A percentile compares a stretch with the other conserved stretches of the same genome.
Conservation (phyloP, 2,888 invertebrate species). For the Drosophila leonis region DNA sequence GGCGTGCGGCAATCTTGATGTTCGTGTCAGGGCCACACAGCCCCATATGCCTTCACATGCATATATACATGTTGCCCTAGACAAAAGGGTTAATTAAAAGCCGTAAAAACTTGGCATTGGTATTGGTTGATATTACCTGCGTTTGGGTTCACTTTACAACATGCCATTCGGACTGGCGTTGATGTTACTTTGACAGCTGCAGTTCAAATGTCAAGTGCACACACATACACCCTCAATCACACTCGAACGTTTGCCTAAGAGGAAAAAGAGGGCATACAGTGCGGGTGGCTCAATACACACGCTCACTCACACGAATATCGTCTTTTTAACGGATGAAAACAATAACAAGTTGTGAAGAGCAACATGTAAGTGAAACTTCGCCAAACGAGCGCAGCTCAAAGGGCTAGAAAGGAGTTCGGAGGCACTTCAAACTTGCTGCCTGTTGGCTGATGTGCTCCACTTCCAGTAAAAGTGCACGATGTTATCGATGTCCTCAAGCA, state of each 20-base stretch:
- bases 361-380: constrained; percentile 70
- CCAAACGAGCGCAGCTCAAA: constrained; percentile 37
- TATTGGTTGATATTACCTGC: constrained; percentile 48
- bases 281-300: constrained; percentile 1
- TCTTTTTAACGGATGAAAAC: constrained; percentile 75
- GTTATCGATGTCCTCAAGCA: constrained; percentile 64
- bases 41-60: neutral
- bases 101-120: constrained; percentile 59
- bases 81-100: constrained; percentile 77
- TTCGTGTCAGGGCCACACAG: constrained; percentile 64
- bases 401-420: constrained; percentile 7
- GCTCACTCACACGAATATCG: constrained; percentile 23
- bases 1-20: constrained; percentile 67
- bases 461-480: constrained; percentile 46
- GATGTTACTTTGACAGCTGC: constrained; percentile 71
- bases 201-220: constrained; percentile 80
- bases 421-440: constrained; percentile 50
- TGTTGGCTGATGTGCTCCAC: constrained; percentile 24
- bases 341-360: constrained; percentile 73
- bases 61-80: constrained; percentile 35
- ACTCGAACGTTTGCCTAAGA: neutral
- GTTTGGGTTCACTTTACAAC: constrained; percentile 16
- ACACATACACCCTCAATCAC: constrained; percentile 17
- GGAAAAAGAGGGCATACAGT: neutral
- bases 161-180: constrained; percentile 26